A percentile compares a stretch with the other conserved stretches of the same genome.
Conservation (phyloP, 2,797 vertebrate species). For the Pipistrellus kuhlii region DNA sequence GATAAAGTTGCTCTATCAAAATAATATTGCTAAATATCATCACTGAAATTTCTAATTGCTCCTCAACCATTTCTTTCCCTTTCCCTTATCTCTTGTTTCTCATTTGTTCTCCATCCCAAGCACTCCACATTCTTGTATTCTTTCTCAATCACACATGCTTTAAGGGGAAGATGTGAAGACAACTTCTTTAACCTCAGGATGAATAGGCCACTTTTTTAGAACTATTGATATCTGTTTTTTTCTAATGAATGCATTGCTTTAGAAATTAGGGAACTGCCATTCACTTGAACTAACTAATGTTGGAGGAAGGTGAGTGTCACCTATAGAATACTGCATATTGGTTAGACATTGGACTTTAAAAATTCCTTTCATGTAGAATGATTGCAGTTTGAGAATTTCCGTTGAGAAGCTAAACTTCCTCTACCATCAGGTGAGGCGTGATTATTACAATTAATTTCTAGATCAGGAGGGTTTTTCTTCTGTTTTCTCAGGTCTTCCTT, state of each 20-base stretch:
- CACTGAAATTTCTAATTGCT: background rate
- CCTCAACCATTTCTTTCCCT: background rate
- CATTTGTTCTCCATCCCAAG: background rate
- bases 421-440: background rate
- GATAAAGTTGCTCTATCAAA: background rate
- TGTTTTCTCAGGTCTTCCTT: background rate
- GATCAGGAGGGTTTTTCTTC: background rate
- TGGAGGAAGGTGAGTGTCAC: background rate
- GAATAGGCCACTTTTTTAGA: background rate
- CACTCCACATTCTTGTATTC: background rate
- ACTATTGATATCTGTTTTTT: background rate
- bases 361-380: background rate
- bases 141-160: background rate
- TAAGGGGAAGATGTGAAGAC: background rate
- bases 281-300: background rate
- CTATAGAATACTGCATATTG: background rate
- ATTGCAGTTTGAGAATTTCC: background rate
- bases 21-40: background rate
- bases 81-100: background rate
- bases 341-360: background rate
- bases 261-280: background rate
- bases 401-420: background rate
- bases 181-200: background rate
- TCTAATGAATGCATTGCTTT: background rate
- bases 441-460: background rate